Evolutionary conservation across 2,888 invertebrate species (phyloP).

Genomic region (Luperina testacea): DNA sequence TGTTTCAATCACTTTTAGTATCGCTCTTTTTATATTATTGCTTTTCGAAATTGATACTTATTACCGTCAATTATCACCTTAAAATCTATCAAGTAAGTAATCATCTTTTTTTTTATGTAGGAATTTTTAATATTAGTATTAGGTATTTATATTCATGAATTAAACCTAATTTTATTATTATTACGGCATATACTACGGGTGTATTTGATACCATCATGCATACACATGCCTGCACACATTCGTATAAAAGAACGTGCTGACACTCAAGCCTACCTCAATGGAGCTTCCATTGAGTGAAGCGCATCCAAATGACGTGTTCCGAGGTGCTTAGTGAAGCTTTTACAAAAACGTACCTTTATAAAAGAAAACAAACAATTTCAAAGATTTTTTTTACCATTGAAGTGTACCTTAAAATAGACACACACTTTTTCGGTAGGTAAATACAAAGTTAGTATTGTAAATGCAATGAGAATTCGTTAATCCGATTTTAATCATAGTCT

Average conservation of each 20-base stretch:
- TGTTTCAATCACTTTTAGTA: conserved; percentile 42
- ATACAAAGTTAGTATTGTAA: conserved; percentile 8
- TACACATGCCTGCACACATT: conserved; percentile 13
- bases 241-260: conserved; percentile 32
- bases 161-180: background rate
- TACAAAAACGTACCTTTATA: conserved; percentile 13
- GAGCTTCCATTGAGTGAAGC: conserved; percentile 52
- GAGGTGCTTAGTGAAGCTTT: conserved; percentile 45
- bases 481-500: background rate
- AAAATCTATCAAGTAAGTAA: background rate
- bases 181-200: background rate
- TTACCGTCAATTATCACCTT: background rate
- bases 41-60: conserved; percentile 19
- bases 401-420: background rate
- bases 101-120: background rate
- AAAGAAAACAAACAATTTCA: conserved; percentile 30
- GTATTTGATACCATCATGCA: conserved; percentile 3
- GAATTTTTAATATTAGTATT: background rate
- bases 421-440: background rate
- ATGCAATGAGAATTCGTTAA: conserved; percentile 22
- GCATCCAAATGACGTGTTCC: conserved; percentile 48
- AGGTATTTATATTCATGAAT: too few species aligned
- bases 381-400: conserved; percentile 11
- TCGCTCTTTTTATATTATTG: conserved; percentile 21
- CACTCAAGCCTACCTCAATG: conserved; percentile 63